phyloP scores from a whole-genome alignment of 2,797 vertebrate genomes.

The Coendou prehensilis region DNA sequence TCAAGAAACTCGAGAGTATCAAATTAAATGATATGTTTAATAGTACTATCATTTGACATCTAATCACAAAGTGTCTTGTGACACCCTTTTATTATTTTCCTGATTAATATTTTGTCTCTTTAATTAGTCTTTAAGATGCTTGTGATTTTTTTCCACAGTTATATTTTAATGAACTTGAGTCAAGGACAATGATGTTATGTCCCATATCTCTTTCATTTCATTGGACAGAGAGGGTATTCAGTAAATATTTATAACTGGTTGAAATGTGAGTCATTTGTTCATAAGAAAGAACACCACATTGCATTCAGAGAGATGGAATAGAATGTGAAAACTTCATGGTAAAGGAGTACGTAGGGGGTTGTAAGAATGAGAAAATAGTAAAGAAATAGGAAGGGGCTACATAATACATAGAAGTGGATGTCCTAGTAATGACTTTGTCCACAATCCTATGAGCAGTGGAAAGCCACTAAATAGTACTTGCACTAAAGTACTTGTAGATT shows the following conservation, averaged over 20 bases:
- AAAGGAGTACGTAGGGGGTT: not conserved
- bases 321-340: not conserved
- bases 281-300: not conserved
- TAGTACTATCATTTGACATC: not conserved
- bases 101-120: not conserved
- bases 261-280: not conserved
- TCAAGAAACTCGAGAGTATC: slow-evolving; percentile 9
- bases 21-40: not conserved
- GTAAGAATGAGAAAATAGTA: not conserved
- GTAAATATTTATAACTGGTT: not conserved
- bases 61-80: not conserved
- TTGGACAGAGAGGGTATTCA: not conserved
- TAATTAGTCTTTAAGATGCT: slow-evolving; percentile 39
- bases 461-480: not conserved
- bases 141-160: not conserved
- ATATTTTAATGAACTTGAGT: slow-evolving; percentile 26
- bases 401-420: not conserved
- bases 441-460: not conserved
- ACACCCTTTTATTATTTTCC: not conserved
- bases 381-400: not conserved
- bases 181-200: not conserved
- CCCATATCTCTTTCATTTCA: not conserved
- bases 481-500: not conserved
- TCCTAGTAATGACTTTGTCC: not conserved
- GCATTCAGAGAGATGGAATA: not conserved